Evolutionary conservation across 2,113 vertebrate species (phyloP).

Genomic region (Agelaius phoeniceus): DNA sequence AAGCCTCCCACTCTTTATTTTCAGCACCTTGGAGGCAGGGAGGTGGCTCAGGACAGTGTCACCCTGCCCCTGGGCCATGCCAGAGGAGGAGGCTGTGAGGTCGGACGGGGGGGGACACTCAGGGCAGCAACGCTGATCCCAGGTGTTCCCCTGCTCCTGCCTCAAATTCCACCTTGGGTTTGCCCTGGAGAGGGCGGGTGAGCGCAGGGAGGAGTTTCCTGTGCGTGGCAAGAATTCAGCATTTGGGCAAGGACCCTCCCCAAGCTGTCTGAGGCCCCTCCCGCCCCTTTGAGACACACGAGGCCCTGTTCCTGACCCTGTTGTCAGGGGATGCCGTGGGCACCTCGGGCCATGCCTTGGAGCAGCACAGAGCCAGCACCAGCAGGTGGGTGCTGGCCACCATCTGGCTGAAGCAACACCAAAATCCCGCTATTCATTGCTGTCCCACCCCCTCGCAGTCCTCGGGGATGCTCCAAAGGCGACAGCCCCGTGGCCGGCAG

Average conservation of each 20-base stretch:
- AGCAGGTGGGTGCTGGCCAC: accelerated
- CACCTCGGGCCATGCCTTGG: neutral
- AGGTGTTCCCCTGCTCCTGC: neutral
- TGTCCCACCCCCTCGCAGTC: neutral
- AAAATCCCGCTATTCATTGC: neutral
- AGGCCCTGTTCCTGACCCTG: accelerated
- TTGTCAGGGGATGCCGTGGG: neutral
- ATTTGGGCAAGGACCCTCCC: neutral
- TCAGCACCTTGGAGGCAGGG: neutral
- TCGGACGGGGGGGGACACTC: neutral
- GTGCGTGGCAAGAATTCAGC: neutral
- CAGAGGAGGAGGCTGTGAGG: neutral
- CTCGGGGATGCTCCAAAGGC: neutral
- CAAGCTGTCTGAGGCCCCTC: neutral
- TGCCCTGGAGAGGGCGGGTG: neutral
- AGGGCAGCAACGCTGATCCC: neutral
- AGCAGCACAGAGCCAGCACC: neutral
- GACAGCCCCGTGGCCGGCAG: accelerated
- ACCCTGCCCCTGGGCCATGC: too few relatives aligned
- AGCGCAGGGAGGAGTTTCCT: neutral
- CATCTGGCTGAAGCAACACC: neutral
- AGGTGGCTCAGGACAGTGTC: neutral
- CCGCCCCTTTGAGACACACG: neutral
- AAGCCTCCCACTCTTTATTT: neutral
- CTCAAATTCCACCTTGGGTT: neutral